Base-by-base conservation (phyloP, 2,888 invertebrate genomes). In the Cryptocephalus moraei region DNA sequence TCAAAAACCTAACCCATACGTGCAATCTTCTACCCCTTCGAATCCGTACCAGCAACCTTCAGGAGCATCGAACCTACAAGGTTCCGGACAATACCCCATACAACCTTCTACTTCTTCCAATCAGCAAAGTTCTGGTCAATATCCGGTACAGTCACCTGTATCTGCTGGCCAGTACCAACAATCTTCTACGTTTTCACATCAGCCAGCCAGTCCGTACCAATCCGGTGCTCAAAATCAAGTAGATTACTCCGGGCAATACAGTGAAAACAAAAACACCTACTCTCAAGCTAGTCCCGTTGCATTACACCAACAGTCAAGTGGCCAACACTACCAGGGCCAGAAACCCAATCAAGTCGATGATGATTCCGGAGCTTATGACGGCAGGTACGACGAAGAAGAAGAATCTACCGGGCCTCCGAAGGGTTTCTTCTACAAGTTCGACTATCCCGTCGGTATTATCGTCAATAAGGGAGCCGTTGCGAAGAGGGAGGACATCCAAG, bases 401-500 rank as follows among this genome's bases (percentile, higher is more conserved):
- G 64, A 65, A 31, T 34, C 55, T 4, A 57, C 56, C n/a, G 75
- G 69, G 12, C 71, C 71, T 13, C 83, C 84, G 43, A 77, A 77
- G 60, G 84, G 84, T 44, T 85, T 85, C 75, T 85, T 80, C 75
- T 85, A 85, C 68, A 79, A 75, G 59, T 81, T 79, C 68, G 76
- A 78, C 57, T 84, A 84, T 67, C 81, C 82, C 31, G 81, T 79
- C n/a, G 80, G 71, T 22, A 69, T 72, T 41, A 70, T 70, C 41
- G 68, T 68, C 4, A 56, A 61, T 8, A 67, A 69, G 50, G 62
- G 64, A 41, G 65, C 58, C 1, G 41, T 57, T 53, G 64, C 56
- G 45, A 61, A 60, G 45, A 56, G 58, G 6, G 50, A 51, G 32
- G 61, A 60, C 36, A 41, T 67, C 8, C 55, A 57, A 43, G 54